A percentile compares a stretch with the other conserved stretches of the same genome.
Conservation (phyloP, 1,140 invertebrate species). For the Periplaneta americana region DNA sequence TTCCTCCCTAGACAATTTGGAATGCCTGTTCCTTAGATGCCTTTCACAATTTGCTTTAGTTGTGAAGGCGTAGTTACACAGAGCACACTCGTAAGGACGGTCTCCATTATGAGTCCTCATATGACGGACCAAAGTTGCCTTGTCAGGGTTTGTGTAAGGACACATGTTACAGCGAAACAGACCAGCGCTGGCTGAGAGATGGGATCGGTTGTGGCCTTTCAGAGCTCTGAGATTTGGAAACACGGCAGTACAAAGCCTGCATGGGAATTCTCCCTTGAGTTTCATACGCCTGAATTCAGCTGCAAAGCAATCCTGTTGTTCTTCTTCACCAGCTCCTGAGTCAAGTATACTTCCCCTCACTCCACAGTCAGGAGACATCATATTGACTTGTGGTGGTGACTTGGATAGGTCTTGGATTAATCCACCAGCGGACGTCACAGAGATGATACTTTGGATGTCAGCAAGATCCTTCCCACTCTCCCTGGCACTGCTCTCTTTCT, state of each 20-base stretch:
- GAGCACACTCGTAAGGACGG: slow-evolving; percentile 85
- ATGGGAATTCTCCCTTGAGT: slow-evolving; percentile 80
- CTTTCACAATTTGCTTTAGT: slow-evolving; percentile 89
- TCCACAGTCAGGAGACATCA: slow-evolving; percentile 23
- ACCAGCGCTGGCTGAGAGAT: slow-evolving; percentile 55
- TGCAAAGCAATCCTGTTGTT: slow-evolving; percentile 72
- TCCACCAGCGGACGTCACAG: slow-evolving; percentile 60
- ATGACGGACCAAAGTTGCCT: slow-evolving; percentile 82
- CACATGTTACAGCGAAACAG: slow-evolving; percentile 92
- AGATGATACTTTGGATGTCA: slow-evolving; percentile 78
- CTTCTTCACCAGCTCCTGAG: slow-evolving; percentile 50
- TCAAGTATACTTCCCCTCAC: slow-evolving; percentile 1
- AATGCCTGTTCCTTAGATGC: slow-evolving; percentile 85
- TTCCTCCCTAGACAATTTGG: slow-evolving; percentile 75
- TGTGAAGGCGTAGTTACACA: slow-evolving; percentile 94
- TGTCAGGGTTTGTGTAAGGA: slow-evolving; percentile 81
- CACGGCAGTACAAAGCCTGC: slow-evolving; percentile 73
- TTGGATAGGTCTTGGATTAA: slow-evolving; percentile 43
- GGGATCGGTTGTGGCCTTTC: slow-evolving; percentile 81
- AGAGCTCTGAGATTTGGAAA: slow-evolving; percentile 85
- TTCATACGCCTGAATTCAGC: slow-evolving; percentile 81
- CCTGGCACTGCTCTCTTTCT: slow-evolving; percentile 28
- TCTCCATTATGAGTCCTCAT: slow-evolving; percentile 93
- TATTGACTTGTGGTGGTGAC: slow-evolving; percentile 23
- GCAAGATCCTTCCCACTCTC: slow-evolving; percentile 61